Conservation (phyloP, 2,797 vertebrate species). For the Octomys mimax region DNA sequence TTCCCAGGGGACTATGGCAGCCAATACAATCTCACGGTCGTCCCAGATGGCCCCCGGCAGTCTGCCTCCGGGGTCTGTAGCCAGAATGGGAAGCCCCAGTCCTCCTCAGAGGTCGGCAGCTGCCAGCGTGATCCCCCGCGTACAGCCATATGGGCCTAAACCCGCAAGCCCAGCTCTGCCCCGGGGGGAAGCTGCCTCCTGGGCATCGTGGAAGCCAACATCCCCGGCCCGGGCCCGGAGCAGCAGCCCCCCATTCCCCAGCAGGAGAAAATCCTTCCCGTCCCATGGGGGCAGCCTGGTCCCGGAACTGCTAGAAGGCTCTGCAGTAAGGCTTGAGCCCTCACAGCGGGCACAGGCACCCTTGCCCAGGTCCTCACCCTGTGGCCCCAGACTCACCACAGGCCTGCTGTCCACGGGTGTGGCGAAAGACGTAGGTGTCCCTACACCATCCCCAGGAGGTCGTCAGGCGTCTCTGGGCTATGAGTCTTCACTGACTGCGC, state of each 20-base stretch:
- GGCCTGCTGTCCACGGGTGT: accelerated
- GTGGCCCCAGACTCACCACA: neutral
- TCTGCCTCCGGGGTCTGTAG: neutral
- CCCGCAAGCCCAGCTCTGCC: accelerated
- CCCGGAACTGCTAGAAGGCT: neutral
- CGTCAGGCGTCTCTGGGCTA: neutral
- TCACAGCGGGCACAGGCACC: neutral
- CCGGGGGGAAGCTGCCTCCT: neutral
- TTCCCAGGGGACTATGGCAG: too few relatives aligned
- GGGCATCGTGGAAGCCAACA: accelerated
- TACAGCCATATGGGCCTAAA: accelerated
- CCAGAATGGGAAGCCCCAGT: neutral
- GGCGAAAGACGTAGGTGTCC: accelerated
- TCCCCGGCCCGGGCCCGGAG: neutral
- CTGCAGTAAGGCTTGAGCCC: neutral
- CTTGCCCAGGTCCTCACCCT: accelerated
- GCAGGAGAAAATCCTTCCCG: neutral
- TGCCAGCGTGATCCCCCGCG: accelerated
- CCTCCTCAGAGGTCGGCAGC: neutral
- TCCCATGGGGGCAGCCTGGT: neutral
- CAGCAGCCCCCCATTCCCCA: accelerated
- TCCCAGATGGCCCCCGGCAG: too few relatives aligned
- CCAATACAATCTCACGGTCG: accelerated
- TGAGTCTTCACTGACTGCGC: neutral
- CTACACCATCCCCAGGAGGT: accelerated